Conservation (phyloP, 2,888 invertebrate species). For the Nomada ferruginata region DNA sequence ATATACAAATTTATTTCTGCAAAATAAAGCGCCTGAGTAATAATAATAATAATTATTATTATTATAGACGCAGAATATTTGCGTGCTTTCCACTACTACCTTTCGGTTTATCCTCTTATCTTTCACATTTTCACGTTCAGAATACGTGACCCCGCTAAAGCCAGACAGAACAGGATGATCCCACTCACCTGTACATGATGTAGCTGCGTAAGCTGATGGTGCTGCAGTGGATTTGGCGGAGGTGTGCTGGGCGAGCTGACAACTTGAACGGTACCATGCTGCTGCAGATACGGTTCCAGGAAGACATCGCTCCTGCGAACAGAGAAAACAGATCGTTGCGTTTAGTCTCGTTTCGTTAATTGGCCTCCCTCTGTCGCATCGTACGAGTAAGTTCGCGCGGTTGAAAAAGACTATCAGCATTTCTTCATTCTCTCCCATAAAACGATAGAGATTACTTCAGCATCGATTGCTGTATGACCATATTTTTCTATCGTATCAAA, state of each 20-base stretch:
- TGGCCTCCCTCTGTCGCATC: slow-evolving; percentile 6
- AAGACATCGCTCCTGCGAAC: slow-evolving; percentile 90
- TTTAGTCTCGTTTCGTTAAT: slow-evolving; percentile 42
- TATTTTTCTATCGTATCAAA: too few species aligned
- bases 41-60: not conserved
- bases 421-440: too few species aligned
- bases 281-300: slow-evolving; percentile 90
- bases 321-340: slow-evolving; percentile 53
- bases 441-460: too few species aligned
- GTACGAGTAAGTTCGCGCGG: slow-evolving; percentile 15
- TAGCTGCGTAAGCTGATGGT: slow-evolving; percentile 86
- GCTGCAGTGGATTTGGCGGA: slow-evolving; percentile 82
- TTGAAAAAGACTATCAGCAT: not conserved
- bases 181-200: slow-evolving; percentile 84
- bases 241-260: slow-evolving; percentile 82
- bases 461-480: not conserved
- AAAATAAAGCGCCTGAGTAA: too few species aligned
- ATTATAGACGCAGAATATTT: not conserved
- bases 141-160: not conserved
- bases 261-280: slow-evolving; percentile 82
- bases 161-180: not conserved
- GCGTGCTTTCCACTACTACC: not conserved
- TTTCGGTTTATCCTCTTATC: too few species aligned
- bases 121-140: too few species aligned
- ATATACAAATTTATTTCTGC: too few species aligned